Base-by-base conservation (phyloP, 2,888 invertebrate genomes). In the Hydraecia micacea region DNA sequence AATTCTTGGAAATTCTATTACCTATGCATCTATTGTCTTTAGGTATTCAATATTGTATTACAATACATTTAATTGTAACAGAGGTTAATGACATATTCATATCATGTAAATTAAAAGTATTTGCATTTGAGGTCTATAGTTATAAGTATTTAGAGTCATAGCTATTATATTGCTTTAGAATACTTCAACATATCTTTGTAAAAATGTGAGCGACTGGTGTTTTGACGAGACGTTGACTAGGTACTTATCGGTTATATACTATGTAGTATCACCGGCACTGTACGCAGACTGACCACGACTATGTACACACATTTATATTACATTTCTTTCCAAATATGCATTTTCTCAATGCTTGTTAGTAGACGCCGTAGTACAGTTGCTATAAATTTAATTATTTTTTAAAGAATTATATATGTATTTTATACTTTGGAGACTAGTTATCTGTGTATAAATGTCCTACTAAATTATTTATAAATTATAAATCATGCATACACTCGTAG, bases 41-140 rank as follows among this genome's bases (percentile, higher is more conserved):
- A 93, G 91, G 91, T 94, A 94, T 93, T 93, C 92, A 92, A 92
- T 93, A 93, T 91, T 92, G 91, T 92, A 88, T 88, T 91, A 86
- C 87, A 86, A 86, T 89, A 89, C 87, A 91, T 93, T 93, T 93
- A 95, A 95, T 92, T 93, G 93, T 95, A 95, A 95, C 95, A 95
- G 95, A 96, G 94, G 95, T 96, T 95, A 96, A 95, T 95, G 95
- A 96, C 96, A 95, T 96, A 96, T 96, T 96, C 97, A 97, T 97
- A 97, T 97, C 97, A 96, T 96, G 96, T 97, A 96, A 96, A 96
- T 95, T 96, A 93, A 94, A 96, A 96, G 96, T 97, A 96, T 96
- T 96, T 96, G 97, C 97, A 97, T 96, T 97, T 97, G 96, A 97
- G 96, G 96, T 96, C 96, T 96, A 94, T 96, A 96, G 96, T 92